Base-by-base conservation (phyloP, 2,888 invertebrate genomes). In the Minunthozetes semirufus region DNA sequence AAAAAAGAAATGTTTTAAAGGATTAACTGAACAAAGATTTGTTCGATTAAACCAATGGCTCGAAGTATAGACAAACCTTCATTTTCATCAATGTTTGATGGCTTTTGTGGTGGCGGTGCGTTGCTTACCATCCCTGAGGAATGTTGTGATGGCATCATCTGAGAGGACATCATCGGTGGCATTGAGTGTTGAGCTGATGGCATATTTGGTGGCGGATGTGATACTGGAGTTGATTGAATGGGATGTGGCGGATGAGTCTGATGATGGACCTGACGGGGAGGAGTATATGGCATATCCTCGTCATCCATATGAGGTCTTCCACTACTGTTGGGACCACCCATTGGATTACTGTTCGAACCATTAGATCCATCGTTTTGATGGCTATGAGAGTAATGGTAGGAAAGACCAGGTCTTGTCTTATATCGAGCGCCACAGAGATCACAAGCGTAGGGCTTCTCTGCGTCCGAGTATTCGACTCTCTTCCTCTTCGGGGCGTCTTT, bases 361-460 rank as follows among this genome's bases (percentile, higher is more conserved):
- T 79, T 78, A 4, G 75, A 61, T 50, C 53, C 48, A 27, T 78
- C 77, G 59, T 78, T 78, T 73, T 78, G 78, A 76, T 80, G 80
- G 73, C 78, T 78, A 70, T 78, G 78, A 25, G 88, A 93, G 93
- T 82, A 92, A 88, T 96, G 95, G 87, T 95, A 95, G 81, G 92
- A 93, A 83, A 96, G 88, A 80, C 95, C 95, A 80, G 95, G 94
- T 80, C 94, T 89, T 79, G 94, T 94, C 88, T 96, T 95, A 89
- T 96, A 95, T 82, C 94, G 90, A 82, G 93, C 93, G 84, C 93
- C 92, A 88, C 95, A 96, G 83, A 92, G 93, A 93, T 89, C 93
- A 86, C 93, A 93, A 82, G 90, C 89, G 86, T 89, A 93, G 50
- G 93, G 93, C 83, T 93, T 93, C 83, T 93, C 93, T 70, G 89